These are phyloP conservation scores for Hemithea aestivaria DNA, from an alignment of 2,888 invertebrate species.

Conservation along the genomic window DNA sequence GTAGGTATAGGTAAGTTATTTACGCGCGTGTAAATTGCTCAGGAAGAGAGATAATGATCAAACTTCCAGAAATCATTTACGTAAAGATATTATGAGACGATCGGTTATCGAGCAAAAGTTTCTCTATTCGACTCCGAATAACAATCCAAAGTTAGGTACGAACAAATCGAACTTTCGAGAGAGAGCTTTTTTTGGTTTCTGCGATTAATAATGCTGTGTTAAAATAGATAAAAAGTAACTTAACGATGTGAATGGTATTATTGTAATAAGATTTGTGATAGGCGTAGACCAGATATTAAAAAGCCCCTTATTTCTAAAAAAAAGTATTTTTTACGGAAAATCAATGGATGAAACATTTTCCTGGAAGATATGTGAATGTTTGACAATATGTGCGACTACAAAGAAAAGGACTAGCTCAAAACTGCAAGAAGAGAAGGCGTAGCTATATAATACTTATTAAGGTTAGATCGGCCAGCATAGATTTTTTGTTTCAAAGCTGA, in stretches of 20 bases:
- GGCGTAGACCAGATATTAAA: too few species aligned
- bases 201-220: slow-evolving; percentile 5
- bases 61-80: slow-evolving; percentile 48
- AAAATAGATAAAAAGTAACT: slow-evolving; percentile 7
- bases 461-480: too few species aligned
- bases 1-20: slow-evolving; percentile 21
- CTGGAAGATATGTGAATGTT: not conserved
- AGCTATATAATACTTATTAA: too few species aligned
- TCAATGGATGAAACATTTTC: too few species aligned
- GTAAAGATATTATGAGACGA: slow-evolving; percentile 46
- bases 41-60: slow-evolving; percentile 40
- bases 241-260: too few species aligned
- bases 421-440: slow-evolving; percentile 36
- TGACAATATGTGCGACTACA: slow-evolving; percentile 7
- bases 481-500: too few species aligned
- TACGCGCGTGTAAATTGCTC: too few species aligned
- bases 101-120: slow-evolving; percentile 49
- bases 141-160: slow-evolving; percentile 37
- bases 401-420: slow-evolving; percentile 29
- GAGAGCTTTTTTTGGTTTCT: slow-evolving; percentile 16
- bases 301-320: too few species aligned
- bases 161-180: slow-evolving; percentile 30
- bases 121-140: slow-evolving; percentile 38
- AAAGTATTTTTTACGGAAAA: too few species aligned
- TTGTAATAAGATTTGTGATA: too few species aligned